A percentile compares a stretch with the other conserved stretches of the same genome.
Evolutionary conservation across 2,113 vertebrate genomes (phyloP).

Genomic region (Agelaius tricolor): DNA sequence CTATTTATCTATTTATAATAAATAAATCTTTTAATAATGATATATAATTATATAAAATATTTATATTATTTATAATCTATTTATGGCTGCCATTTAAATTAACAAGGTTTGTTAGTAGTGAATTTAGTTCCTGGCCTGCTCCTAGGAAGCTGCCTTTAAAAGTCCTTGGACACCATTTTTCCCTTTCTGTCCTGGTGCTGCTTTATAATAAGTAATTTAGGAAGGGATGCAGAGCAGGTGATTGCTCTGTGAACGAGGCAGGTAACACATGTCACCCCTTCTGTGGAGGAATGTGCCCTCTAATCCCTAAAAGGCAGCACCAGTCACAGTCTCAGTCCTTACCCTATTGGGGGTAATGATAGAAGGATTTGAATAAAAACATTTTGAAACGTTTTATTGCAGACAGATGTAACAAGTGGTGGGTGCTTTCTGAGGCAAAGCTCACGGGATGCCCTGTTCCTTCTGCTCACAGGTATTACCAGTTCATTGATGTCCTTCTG

Average conservation of each 20-base stretch:
- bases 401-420: neutral
- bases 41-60: too few species aligned
- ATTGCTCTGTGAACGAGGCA: neutral
- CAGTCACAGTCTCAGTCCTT: neutral
- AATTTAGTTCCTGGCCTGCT: neutral
- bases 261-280: neutral
- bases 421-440: neutral
- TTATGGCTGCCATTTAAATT: neutral
- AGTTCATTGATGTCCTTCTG: conserved; percentile 72
- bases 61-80: neutral
- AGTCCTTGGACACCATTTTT: neutral
- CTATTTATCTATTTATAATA: too few species aligned
- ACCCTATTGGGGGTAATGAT: too few species aligned
- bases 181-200: neutral
- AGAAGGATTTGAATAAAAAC: neutral
- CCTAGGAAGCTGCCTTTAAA: neutral
- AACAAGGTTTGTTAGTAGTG: neutral
- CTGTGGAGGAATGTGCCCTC: neutral
- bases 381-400: too few species aligned
- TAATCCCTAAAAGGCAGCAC: neutral
- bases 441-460: neutral
- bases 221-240: neutral
- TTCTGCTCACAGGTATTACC: conserved; percentile 43
- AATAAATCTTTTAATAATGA: too few species aligned
- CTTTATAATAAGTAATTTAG: neutral